Evolutionary conservation across 2,888 invertebrate genomes (phyloP).

Genomic region (Caenorhabditis sp.): DNA sequence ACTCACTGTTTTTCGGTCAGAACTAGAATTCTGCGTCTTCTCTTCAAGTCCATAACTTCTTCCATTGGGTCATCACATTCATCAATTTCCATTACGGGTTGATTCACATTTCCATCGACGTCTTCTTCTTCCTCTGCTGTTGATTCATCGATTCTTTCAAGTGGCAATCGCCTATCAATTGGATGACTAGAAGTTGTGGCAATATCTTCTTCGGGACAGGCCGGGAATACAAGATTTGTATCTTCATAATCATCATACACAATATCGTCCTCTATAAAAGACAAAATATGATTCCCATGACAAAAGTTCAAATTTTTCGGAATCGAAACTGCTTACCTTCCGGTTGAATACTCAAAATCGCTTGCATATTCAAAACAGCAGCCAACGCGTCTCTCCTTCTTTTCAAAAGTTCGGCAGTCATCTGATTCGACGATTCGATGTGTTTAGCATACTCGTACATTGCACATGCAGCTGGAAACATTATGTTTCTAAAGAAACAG

Average conservation of each 20-base stretch:
- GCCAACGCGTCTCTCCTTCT: conserved; percentile 54
- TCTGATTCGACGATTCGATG: conserved; percentile 44
- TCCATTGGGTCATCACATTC: conserved; percentile 1
- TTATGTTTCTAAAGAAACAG: not conserved
- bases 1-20: conserved; percentile 32
- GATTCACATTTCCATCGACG: not conserved
- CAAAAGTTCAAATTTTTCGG: no score
- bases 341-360: conserved; percentile 34
- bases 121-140: not conserved
- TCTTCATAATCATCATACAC: conserved; percentile 29
- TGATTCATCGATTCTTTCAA: not conserved
- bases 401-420: conserved; percentile 51
- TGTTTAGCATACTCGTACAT: conserved; percentile 55
- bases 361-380: conserved; percentile 45
- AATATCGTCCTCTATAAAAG: conserved; percentile 10
- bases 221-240: conserved; percentile 33
- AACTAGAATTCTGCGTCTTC: conserved; percentile 20
- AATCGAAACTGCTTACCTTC: conserved; percentile 17
- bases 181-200: not conserved
- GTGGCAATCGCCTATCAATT: not conserved
- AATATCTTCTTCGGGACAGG: not conserved
- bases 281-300: no score
- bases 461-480: conserved; percentile 46
- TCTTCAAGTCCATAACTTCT: conserved; percentile 3
- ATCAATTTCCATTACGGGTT: conserved; percentile 4